A percentile compares a stretch with the other conserved stretches of the same genome.
These are phyloP conservation scores for Girardia tigrina DNA, from an alignment of 2,888 invertebrate species.

Conservation along the genomic window DNA sequence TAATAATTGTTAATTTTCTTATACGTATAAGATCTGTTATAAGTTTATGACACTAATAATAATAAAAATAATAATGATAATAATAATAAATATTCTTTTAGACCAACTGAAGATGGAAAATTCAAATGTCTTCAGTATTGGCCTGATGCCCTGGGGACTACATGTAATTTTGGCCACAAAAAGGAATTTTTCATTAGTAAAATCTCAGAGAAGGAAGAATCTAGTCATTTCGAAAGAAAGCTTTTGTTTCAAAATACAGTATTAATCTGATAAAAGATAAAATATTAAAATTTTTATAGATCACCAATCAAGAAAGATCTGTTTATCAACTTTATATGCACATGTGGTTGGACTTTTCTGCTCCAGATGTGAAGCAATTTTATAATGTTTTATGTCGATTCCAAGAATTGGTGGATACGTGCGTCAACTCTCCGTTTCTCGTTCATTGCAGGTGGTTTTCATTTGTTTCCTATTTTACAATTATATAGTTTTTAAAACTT, in stretches of 20 bases:
- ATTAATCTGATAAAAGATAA: background rate
- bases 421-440: background rate
- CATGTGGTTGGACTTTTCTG: background rate
- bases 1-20: too few species aligned
- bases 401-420: background rate
- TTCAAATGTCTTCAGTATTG: slow-evolving; percentile 5
- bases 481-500: too few species aligned
- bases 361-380: background rate
- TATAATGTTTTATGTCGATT: background rate
- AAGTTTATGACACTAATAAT: too few species aligned
- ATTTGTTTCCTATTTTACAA: too few species aligned
- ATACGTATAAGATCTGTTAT: too few species aligned
- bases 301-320: background rate
- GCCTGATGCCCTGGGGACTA: background rate
- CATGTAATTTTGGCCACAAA: background rate
- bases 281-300: background rate
- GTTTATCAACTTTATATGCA: background rate
- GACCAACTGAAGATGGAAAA: background rate
- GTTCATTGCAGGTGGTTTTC: background rate
- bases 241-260: background rate
- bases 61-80: too few species aligned
- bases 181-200: background rate
- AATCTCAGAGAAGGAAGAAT: background rate
- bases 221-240: background rate
- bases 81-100: too few species aligned